A percentile compares a stretch with the other conserved stretches of the same genome.
Evolutionary conservation across 2,888 invertebrate species (phyloP).

Genomic region (Lordiphosa andalusiaca): DNA sequence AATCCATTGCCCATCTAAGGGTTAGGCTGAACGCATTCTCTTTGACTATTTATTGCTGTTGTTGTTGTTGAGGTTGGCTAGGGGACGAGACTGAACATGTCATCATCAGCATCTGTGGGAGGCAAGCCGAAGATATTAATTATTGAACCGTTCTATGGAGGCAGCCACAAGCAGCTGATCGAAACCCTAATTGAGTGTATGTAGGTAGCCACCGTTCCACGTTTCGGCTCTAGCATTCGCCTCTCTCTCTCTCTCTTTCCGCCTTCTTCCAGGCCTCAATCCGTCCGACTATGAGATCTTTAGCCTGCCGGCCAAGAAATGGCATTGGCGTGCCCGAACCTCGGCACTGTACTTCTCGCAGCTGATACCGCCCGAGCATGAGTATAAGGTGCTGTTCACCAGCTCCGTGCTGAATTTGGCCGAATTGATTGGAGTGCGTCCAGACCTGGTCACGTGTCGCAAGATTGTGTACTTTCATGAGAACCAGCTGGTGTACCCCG

Average conservation of each 20-base stretch:
- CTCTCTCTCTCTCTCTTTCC: too few relatives aligned
- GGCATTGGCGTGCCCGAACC: conserved; percentile 89
- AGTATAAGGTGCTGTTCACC: conserved; percentile 83
- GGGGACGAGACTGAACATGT: not conserved
- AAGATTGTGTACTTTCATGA: conserved; percentile 90
- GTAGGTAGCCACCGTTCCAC: conserved; percentile 18
- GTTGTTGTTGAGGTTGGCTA: too few relatives aligned
- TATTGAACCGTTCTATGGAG: conserved; percentile 87
- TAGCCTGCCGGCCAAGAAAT: conserved; percentile 86
- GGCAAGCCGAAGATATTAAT: conserved; percentile 80
- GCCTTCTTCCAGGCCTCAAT: conserved; percentile 67
- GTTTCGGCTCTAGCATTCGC: not conserved
- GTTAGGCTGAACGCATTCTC: too few relatives aligned
- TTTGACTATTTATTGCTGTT: too few relatives aligned
- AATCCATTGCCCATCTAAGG: too few relatives aligned
- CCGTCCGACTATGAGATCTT: conserved; percentile 80
- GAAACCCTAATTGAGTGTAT: conserved; percentile 81
- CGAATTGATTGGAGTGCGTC: conserved; percentile 85
- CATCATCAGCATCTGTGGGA: conserved; percentile 18
- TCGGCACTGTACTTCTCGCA: conserved; percentile 84
- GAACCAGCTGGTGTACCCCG: conserved; percentile 88
- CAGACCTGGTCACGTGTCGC: conserved; percentile 82
- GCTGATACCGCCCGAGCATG: conserved; percentile 82
- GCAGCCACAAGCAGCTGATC: conserved; percentile 86
- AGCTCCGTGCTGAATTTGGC: conserved; percentile 87